Percentiles rank a stretch among this genome's conserved stretches.
Evolutionary conservation across 2,113 vertebrate genomes (phyloP).

Genomic region (Cavia aperea): DNA sequence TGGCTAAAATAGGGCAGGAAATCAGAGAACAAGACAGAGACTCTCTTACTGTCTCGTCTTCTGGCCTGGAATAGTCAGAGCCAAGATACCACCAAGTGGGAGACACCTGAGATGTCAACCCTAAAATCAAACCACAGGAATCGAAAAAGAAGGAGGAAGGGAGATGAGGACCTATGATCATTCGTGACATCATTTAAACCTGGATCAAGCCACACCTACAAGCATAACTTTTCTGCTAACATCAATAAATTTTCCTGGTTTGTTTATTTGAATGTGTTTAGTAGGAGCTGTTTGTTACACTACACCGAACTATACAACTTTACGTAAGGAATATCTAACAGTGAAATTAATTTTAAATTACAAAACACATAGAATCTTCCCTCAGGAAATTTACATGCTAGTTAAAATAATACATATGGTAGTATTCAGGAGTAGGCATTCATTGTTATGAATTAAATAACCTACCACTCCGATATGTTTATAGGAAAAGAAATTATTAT

Average conservation of each 20-base stretch:
- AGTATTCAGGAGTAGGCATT: background rate
- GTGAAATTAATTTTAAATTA: slow-evolving; percentile 35
- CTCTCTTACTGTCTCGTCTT: background rate
- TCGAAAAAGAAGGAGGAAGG: background rate
- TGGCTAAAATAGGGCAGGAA: background rate
- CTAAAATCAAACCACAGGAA: background rate
- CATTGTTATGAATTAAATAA: slow-evolving; percentile 45
- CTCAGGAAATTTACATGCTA: slow-evolving; percentile 18
- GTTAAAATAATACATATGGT: slow-evolving; percentile 9
- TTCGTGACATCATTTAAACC: background rate
- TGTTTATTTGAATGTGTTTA: background rate
- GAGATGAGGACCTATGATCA: background rate
- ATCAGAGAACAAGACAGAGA: background rate
- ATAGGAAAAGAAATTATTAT: slow-evolving; percentile 32
- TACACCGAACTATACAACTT: background rate
- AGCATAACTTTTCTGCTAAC: background rate
- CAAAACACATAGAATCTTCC: background rate
- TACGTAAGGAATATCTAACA: background rate
- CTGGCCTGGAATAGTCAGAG: background rate
- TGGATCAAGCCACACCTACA: background rate
- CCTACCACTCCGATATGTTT: slow-evolving; percentile 40
- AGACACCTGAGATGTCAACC: background rate
- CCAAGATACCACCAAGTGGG: background rate
- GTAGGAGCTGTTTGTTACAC: background rate
- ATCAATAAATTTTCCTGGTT: background rate